phyloP scores from a whole-genome alignment of 1,140 invertebrate species.

The Diorhabda sublineata region DNA sequence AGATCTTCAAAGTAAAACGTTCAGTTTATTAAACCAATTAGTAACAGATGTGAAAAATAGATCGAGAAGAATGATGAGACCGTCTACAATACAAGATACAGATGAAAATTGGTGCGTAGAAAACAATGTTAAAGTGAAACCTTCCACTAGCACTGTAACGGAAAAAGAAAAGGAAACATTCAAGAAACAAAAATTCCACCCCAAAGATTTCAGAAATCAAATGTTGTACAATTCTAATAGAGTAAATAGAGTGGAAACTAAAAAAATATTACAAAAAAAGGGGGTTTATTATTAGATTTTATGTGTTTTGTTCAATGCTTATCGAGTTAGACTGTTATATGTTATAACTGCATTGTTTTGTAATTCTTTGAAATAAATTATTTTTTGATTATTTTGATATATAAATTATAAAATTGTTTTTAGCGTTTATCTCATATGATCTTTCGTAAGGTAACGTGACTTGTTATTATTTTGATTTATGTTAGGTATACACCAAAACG shows the following conservation, averaged over 20 bases:
- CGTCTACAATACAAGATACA: background rate
- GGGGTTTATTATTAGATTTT: background rate
- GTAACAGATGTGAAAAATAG: conserved; percentile 31
- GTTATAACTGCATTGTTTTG: no score
- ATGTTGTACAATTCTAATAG: conserved; percentile 29
- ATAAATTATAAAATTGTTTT: no score
- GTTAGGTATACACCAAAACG: no score
- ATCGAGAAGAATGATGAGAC: conserved; percentile 25
- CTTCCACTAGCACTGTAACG: conserved; percentile 21
- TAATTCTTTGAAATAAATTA: no score
- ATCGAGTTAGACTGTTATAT: no score
- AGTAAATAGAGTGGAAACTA: conserved; percentile 30
- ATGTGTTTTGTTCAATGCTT: no score
- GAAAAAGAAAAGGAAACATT: conserved; percentile 15
- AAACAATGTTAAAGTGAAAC: conserved; percentile 18
- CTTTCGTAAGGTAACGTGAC: no score
- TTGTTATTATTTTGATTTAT: no score
- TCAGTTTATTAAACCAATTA: conserved; percentile 22
- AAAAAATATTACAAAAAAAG: conserved; percentile 26
- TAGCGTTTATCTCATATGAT: no score
- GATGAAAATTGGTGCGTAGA: conserved; percentile 20
- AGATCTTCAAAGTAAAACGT: background rate
- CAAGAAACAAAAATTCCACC: conserved; percentile 18
- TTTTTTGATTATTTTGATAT: no score
- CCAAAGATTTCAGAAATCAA: conserved; percentile 39